Percentiles rank a stretch among this genome's conserved stretches.
phyloP scores from a whole-genome alignment of 2,113 vertebrate genomes.

The Notiomystis cincta region DNA sequence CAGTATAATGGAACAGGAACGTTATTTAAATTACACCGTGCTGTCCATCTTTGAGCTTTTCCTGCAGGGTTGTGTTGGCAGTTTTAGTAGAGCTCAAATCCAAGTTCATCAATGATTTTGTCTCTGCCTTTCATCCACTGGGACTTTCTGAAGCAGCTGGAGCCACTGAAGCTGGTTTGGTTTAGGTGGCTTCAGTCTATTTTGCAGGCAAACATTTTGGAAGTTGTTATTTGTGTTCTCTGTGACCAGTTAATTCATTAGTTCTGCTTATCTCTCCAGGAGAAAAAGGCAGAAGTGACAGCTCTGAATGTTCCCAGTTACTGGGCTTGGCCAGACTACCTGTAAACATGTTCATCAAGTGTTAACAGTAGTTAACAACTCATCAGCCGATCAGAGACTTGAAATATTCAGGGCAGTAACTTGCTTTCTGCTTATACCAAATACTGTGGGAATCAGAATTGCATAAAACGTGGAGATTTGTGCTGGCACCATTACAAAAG shows the following conservation, averaged over 20 bases:
- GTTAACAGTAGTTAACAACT: not conserved
- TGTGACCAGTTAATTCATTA: not conserved
- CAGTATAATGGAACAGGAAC: not conserved
- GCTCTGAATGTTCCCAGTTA: not conserved
- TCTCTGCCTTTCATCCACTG: not conserved
- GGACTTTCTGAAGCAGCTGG: not conserved
- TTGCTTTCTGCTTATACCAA: conserved; percentile 46
- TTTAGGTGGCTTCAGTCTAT: not conserved
- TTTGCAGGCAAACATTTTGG: not conserved
- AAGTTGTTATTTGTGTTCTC: not conserved
- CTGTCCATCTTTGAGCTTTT: not conserved
- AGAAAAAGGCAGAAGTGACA: not conserved
- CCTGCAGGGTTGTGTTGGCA: not conserved
- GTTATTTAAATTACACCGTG: not conserved
- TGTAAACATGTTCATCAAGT: not conserved
- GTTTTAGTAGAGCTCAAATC: not conserved
- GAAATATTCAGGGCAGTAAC: not conserved
- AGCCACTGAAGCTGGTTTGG: not conserved
- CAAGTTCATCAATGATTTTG: not conserved
- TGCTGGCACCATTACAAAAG: conserved; percentile 59
- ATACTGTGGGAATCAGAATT: conserved; percentile 10
- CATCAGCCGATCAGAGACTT: not conserved
- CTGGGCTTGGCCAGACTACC: not conserved
- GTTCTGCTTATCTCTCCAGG: not conserved
- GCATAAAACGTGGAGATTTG: conserved; percentile 35